These are phyloP conservation scores for Parazoanthus swiftii DNA, from an alignment of 92 coral and sea anemone species.

Conservation along the genomic window DNA sequence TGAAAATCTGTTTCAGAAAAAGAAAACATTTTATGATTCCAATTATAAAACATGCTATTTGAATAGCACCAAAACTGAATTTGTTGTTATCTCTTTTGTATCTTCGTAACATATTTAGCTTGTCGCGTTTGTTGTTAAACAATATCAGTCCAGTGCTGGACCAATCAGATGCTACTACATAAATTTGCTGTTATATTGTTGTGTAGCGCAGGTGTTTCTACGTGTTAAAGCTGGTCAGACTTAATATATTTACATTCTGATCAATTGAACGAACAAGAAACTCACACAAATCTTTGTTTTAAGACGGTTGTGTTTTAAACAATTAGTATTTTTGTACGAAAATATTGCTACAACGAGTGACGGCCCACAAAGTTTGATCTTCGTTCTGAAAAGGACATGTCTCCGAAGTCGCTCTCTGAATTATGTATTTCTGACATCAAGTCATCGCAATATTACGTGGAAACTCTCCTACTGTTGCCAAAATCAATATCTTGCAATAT, in stretches of 20 bases:
- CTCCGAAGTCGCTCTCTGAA: constrained; percentile 40
- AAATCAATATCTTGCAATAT: constrained; percentile 30
- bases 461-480: constrained; percentile 21
- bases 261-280: constrained; percentile 13
- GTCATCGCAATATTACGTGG: constrained; percentile 30
- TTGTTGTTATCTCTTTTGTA: background rate
- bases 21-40: background rate
- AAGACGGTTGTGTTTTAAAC: background rate
- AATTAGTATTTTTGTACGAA: background rate
- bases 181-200: background rate
- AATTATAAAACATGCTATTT: too few species aligned
- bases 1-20: background rate
- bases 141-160: background rate
- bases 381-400: background rate
- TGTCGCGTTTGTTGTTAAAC: background rate
- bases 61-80: background rate
- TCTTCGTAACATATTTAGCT: background rate
- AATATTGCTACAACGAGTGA: background rate
- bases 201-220: constrained; percentile 13
- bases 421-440: constrained; percentile 34
- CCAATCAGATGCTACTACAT: constrained; percentile 8
- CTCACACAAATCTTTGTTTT: background rate
- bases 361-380: background rate
- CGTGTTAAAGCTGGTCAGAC: constrained; percentile 21
- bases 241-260: constrained; percentile 23